Base-by-base conservation (phyloP, 2,888 invertebrate genomes). In the Nudaria mundana region DNA sequence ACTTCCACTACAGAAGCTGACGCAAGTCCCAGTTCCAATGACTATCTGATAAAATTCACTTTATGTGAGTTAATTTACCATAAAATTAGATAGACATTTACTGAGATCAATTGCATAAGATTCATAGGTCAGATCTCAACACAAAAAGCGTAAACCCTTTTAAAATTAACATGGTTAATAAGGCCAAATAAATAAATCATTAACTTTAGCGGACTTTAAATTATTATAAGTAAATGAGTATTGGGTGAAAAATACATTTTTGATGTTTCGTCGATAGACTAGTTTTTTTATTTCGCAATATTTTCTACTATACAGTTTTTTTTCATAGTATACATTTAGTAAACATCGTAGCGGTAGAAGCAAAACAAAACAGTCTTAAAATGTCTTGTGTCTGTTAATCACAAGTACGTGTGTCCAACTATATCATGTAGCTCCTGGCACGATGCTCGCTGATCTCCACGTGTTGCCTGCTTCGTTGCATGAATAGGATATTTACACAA, bases 181-280 rank as follows among this genome's bases (percentile, higher is more conserved):
- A 79, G 79, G 82, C 83, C 73, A 81, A 77, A 76, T 79, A 76
- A 76, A 59, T 48, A 54, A 58, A 54, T 59, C 46, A 59, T 73
- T 77, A 74, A 67, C 74, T 70, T 69, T 65, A 81, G 83, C 83
- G 85, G 81, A 83, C 79, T 84, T 77, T 74, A 73, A 71, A 70
- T 58, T 72, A 73, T 69, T 66, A 73, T 73, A 15, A 26, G 11
- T 25, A 71, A 75, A 68, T 85, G 87, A 88, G 88, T 86, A 86
- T 87, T 88, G 88, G 88, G 88, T 88, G 88, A 88, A 88, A 88
- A 88, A 83, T 88, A 88, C 87, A 83, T 85, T 73, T n/a, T n/a
- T 78, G 79, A 80, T 76, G 75, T 65, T 73, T 72, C 66, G 80
- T 74, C 76, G 66, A 67, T 67, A 61, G 71, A 76, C 80, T 76